A percentile compares a stretch with the other conserved stretches of the same genome.
Conservation (phyloP, 2,797 vertebrate species). For the Dendrocincla tyrannina region DNA sequence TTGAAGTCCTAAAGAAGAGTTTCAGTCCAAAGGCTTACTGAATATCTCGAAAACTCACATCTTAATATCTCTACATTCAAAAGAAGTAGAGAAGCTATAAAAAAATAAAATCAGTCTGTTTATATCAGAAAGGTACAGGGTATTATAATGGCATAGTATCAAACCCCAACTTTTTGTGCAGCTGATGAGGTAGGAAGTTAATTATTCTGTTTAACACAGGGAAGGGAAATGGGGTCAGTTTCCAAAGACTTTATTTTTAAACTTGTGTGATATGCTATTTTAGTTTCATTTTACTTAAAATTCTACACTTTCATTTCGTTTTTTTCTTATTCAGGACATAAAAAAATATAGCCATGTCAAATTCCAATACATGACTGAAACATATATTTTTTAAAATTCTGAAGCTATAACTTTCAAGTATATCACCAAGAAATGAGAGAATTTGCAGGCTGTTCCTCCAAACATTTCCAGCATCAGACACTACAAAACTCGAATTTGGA, state of each 20-base stretch:
- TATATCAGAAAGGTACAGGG: background rate
- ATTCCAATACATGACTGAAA: background rate
- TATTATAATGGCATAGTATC: background rate
- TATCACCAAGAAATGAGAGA: background rate
- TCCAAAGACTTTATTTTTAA: background rate
- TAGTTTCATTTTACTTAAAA: background rate
- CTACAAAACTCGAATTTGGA: background rate
- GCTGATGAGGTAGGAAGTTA: background rate
- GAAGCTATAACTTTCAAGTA: background rate
- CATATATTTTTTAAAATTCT: background rate
- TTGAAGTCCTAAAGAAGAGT: background rate
- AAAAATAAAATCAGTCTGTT: background rate
- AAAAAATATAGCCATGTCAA: background rate
- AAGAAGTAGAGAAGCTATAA: background rate
- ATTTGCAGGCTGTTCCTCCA: background rate
- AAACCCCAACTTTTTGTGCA: background rate
- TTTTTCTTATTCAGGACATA: background rate
- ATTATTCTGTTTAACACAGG: background rate
- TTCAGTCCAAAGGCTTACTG: background rate
- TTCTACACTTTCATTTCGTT: background rate
- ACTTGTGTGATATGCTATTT: background rate
- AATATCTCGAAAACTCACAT: background rate
- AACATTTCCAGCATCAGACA: background rate
- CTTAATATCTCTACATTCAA: background rate
- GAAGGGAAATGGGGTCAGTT: background rate